Evolutionary conservation across 2,113 vertebrate genomes (phyloP).

Genomic region (Vidua chalybeata): DNA sequence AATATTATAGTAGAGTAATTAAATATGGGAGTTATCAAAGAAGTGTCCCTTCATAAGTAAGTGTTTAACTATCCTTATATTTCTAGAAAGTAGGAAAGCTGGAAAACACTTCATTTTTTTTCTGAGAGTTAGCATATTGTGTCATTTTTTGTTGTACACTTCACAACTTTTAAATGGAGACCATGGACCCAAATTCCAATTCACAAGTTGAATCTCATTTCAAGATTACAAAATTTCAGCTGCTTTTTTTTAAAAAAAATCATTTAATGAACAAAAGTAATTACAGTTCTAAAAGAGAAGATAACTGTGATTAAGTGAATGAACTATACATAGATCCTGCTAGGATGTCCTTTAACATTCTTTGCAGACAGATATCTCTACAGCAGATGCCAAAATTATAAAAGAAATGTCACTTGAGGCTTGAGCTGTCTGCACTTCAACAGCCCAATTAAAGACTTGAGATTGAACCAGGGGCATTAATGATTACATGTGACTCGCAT

Average conservation of each 20-base stretch:
- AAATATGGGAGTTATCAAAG: neutral
- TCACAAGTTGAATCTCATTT: neutral
- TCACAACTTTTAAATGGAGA: neutral
- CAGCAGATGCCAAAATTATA: neutral
- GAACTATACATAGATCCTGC: neutral
- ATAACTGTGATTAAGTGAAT: neutral
- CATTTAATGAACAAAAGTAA: neutral
- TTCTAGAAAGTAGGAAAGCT: neutral
- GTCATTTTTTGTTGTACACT: neutral
- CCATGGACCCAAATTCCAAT: neutral
- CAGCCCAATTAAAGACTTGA: neutral
- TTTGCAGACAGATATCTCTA: neutral
- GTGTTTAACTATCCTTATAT: neutral
- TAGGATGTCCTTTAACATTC: neutral
- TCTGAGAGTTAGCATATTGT: neutral
- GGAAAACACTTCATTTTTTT: neutral
- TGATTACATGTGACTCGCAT: neutral
- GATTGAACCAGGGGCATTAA: neutral
- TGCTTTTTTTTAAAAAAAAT: neutral
- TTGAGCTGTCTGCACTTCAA: neutral
- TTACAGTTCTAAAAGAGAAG: neutral
- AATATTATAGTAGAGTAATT: neutral
- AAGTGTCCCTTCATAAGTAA: neutral
- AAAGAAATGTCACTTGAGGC: neutral
- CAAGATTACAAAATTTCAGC: neutral